phyloP scores from a whole-genome alignment of 1,140 invertebrate species.

The Cyclina sinensis region DNA sequence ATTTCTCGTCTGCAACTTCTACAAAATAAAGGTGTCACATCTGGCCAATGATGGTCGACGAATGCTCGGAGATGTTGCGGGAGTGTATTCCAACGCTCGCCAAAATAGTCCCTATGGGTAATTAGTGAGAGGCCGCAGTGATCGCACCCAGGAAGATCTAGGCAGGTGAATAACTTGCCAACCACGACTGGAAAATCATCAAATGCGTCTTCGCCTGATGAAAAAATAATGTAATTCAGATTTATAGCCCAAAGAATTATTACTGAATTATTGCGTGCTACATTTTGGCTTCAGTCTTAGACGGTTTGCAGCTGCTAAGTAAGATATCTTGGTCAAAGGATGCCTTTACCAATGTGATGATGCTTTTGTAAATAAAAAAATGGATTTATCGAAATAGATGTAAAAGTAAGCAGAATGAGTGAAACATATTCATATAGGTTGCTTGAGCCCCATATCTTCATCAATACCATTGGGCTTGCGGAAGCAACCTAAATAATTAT shows the following conservation, averaged over 20 bases:
- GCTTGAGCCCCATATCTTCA: slow-evolving; percentile 79
- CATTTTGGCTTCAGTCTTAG: too few species aligned
- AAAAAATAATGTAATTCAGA: too few species aligned
- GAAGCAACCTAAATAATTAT: background rate
- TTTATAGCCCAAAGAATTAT: too few species aligned
- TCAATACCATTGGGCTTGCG: slow-evolving; percentile 77
- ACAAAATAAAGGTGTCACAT: slow-evolving; percentile 71
- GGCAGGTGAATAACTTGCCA: slow-evolving; percentile 67
- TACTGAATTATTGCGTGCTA: too few species aligned
- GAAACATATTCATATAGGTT: background rate
- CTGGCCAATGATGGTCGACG: slow-evolving; percentile 78
- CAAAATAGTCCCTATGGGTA: slow-evolving; percentile 78
- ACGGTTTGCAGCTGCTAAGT: too few species aligned
- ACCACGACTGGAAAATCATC: slow-evolving; percentile 77
- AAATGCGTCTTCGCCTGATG: slow-evolving; percentile 74
- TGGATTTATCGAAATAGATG: too few species aligned
- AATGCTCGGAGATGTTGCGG: slow-evolving; percentile 62
- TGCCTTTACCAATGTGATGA: too few species aligned
- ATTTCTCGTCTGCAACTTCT: slow-evolving; percentile 74
- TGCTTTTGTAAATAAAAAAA: too few species aligned
- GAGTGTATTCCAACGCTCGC: slow-evolving; percentile 65
- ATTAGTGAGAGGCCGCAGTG: slow-evolving; percentile 80
- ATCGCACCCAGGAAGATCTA: slow-evolving; percentile 73
- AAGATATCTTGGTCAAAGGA: too few species aligned
- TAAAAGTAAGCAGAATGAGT: too few species aligned